phyloP scores from a whole-genome alignment of 1,140 invertebrate genomes.

The Cydia strobilella region DNA sequence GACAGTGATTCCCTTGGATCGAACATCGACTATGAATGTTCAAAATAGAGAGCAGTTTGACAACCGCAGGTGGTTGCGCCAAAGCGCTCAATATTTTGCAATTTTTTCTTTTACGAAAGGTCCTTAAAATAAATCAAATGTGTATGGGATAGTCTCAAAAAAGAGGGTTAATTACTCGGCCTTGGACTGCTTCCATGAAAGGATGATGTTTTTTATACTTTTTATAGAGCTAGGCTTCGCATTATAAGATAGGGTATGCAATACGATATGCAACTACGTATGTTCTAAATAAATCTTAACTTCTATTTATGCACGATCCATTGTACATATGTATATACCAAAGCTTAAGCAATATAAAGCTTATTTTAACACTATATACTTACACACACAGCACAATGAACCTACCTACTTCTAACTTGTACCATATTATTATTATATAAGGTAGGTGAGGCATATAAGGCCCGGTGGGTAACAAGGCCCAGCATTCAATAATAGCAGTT shows the following conservation, averaged over 20 bases:
- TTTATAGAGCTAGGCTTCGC: constrained; percentile 40
- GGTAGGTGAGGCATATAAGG: no score
- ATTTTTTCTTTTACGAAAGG: constrained; percentile 75
- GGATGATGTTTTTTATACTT: constrained; percentile 63
- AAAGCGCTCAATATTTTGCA: constrained; percentile 74
- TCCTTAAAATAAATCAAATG: constrained; percentile 78
- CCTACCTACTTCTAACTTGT: no score
- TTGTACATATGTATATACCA: no score
- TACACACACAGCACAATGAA: no score
- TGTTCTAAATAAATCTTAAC: neutral
- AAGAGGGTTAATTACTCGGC: constrained; percentile 73
- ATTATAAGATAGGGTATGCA: constrained; percentile 34
- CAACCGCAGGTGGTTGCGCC: constrained; percentile 49
- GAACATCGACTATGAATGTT: neutral
- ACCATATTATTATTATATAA: no score
- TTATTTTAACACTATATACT: no score
- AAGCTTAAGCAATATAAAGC: no score
- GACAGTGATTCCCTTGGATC: no score
- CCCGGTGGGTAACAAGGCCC: no score
- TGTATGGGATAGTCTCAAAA: constrained; percentile 72
- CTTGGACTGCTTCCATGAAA: constrained; percentile 66
- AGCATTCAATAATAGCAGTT: no score
- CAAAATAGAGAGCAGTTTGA: constrained; percentile 47
- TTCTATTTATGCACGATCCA: no score
- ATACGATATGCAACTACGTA: constrained; percentile 31